Base-by-base conservation (phyloP, 2,888 invertebrate species). In the Oxystoma pomonae region DNA sequence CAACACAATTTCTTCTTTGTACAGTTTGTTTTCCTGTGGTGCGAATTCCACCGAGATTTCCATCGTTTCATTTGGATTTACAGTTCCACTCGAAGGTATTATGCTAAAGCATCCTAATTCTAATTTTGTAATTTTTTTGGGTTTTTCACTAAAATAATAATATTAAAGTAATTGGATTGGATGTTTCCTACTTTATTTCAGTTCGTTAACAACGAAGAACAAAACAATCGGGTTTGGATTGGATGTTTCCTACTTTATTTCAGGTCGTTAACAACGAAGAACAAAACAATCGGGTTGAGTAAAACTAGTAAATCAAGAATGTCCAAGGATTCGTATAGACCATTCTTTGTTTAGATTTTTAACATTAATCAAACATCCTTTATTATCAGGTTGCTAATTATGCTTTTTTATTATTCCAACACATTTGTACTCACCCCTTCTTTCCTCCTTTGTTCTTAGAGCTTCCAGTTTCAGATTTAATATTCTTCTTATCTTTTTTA, bases 101-200 rank as follows among this genome's bases (percentile, higher is more conserved):
- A 83, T 59, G 1, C 73, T 69, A 66, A 83, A 83, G 2, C 77
- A 73, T 1, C 79, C 80, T 20, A 78, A 65, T 52, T 72, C 74
- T 16, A 81, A 63, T 53, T 68, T 71, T 5, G 72, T 73, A 2
- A 62, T 65, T 69, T 74, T 75, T 1, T 53, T 35, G 3, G 35
- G 35, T 35, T 35, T 35, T 35, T 35, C 35, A 35, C 35, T 35
- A 35, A 35, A n/a, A n/a, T n/a, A n/a, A n/a, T n/a, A n/a, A n/a
- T n/a, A n/a, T n/a, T n/a, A n/a, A n/a, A n/a, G n/a, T n/a, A n/a
- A n/a, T n/a, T n/a, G n/a, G n/a, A n/a, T n/a, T n/a, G n/a, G n/a
- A n/a, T n/a, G n/a, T n/a, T n/a, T n/a, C n/a, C n/a, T n/a, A n/a
- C n/a, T n/a, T n/a, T n/a, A n/a, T n/a, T n/a, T n/a, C n/a, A n/a